These are phyloP conservation scores for Dasypogon diadema DNA, from an alignment of 2,888 invertebrate genomes.

Conservation along the genomic window DNA sequence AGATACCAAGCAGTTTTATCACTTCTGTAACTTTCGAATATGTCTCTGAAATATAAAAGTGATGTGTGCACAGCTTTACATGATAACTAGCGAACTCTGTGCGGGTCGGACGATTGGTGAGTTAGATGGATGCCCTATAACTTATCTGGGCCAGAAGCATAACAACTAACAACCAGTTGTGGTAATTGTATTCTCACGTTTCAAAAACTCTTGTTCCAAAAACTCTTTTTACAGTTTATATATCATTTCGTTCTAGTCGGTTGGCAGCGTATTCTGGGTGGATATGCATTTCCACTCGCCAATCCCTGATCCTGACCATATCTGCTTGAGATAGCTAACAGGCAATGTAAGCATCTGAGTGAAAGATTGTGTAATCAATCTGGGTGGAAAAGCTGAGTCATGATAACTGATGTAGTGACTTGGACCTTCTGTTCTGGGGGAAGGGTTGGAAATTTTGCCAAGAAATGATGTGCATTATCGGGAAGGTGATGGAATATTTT, in stretches of 20 bases:
- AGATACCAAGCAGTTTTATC: slow-evolving; percentile 38
- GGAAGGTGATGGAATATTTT: slow-evolving; percentile 29
- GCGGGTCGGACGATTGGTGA: not conserved
- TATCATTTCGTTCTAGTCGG: not conserved
- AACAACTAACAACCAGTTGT: not conserved
- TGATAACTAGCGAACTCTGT: not conserved
- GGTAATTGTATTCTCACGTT: slow-evolving; percentile 41
- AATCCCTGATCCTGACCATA: not conserved
- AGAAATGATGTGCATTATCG: slow-evolving; percentile 31
- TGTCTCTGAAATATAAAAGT: slow-evolving; percentile 25
- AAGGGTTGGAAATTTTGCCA: slow-evolving; percentile 19
- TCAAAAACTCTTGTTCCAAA: slow-evolving; percentile 1
- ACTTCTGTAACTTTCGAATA: slow-evolving; percentile 33
- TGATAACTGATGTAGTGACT: slow-evolving; percentile 37
- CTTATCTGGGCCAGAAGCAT: not conserved
- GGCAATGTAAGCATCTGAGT: slow-evolving; percentile 30
- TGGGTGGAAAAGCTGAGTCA: slow-evolving; percentile 27
- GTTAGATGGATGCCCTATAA: not conserved
- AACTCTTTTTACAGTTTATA: slow-evolving; percentile 13
- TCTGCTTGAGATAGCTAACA: slow-evolving; percentile 17
- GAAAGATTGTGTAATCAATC: slow-evolving; percentile 42
- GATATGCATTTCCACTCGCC: slow-evolving; percentile 1
- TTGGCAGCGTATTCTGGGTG: not conserved
- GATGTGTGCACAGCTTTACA: not conserved
- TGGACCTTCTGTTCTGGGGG: slow-evolving; percentile 17